These are phyloP conservation scores for Leptinotarsa haldemani DNA, from an alignment of 2,888 invertebrate species.

Conservation along the genomic window DNA sequence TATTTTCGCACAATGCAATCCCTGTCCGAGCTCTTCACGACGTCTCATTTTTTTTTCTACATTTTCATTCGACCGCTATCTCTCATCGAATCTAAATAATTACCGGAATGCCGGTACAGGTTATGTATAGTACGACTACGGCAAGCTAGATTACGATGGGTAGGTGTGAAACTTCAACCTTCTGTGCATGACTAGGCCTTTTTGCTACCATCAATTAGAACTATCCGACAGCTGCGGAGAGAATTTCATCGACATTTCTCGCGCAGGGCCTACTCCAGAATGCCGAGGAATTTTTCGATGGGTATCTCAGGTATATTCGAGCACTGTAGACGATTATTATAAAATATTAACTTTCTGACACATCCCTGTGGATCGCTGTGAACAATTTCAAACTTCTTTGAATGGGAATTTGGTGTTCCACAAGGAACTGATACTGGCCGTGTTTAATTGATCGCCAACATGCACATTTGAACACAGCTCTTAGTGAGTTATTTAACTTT, in stretches of 20 bases:
- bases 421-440: too few species aligned
- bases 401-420: too few species aligned
- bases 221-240: constrained; percentile 61
- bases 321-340: background rate
- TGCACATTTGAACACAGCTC: too few species aligned
- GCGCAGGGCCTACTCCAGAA: constrained; percentile 14
- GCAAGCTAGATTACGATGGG: constrained; percentile 50
- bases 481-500: too few species aligned
- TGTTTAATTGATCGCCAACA: too few species aligned
- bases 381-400: too few species aligned
- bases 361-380: too few species aligned
- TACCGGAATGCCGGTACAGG: constrained; percentile 33
- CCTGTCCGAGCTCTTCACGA: constrained; percentile 1
- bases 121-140: constrained; percentile 23
- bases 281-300: constrained; percentile 29
- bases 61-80: constrained; percentile 22
- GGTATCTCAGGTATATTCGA: constrained; percentile 19
- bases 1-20: constrained; percentile 2
- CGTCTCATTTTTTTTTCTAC: background rate
- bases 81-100: constrained; percentile 33
- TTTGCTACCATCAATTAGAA: constrained; percentile 63
- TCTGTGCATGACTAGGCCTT: constrained; percentile 63
- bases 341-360: background rate
- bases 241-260: constrained; percentile 28
- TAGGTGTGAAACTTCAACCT: constrained; percentile 64